Percentiles rank a stretch among this genome's conserved stretches.
These are phyloP conservation scores for Tricholauxania praeusta DNA, from an alignment of 2,888 invertebrate species.

Conservation along the genomic window DNA sequence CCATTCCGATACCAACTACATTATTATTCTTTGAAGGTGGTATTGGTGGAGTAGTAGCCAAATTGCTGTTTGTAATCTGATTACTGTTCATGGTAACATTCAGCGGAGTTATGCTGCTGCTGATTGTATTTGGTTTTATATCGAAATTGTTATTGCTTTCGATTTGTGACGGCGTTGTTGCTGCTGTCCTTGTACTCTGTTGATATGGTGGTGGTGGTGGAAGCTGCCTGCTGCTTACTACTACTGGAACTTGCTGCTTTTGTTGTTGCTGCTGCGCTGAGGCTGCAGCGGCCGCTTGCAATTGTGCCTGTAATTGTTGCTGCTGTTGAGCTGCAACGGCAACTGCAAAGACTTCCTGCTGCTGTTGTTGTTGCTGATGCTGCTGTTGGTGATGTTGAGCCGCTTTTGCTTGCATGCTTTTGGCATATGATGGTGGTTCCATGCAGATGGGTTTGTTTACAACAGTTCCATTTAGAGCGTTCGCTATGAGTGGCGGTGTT, in stretches of 20 bases:
- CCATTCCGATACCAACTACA: conserved; percentile 50
- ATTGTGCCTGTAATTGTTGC: conserved; percentile 53
- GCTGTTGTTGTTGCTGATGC: conserved; percentile 55
- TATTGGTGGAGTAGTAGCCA: conserved; percentile 70
- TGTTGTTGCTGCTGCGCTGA: conserved; percentile 43
- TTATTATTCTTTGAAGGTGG: conserved; percentile 68
- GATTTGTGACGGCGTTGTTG: conserved; percentile 45
- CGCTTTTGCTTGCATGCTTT: conserved; percentile 83
- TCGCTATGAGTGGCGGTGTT: conserved; percentile 71
- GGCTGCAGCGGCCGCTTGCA: conserved; percentile 48
- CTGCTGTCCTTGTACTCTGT: conserved; percentile 62
- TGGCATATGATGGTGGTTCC: conserved; percentile 92
- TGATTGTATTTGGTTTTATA: conserved; percentile 27
- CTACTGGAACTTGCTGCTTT: conserved; percentile 39
- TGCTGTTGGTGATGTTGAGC: conserved; percentile 66
- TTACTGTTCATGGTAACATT: conserved; percentile 55
- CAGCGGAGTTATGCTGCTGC: conserved; percentile 20
- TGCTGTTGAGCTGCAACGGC: conserved; percentile 49
- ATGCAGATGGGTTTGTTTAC: conserved; percentile 77
- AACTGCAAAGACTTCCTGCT: conserved; percentile 49
- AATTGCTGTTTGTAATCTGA: conserved; percentile 66
- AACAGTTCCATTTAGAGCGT: conserved; percentile 65
- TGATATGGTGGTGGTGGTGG: conserved; percentile 80
- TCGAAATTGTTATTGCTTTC: conserved; percentile 50
- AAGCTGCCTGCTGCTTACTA: conserved; percentile 69